Evolutionary conservation across 2,888 invertebrate genomes (phyloP).

Genomic region (Anaspis maculata): DNA sequence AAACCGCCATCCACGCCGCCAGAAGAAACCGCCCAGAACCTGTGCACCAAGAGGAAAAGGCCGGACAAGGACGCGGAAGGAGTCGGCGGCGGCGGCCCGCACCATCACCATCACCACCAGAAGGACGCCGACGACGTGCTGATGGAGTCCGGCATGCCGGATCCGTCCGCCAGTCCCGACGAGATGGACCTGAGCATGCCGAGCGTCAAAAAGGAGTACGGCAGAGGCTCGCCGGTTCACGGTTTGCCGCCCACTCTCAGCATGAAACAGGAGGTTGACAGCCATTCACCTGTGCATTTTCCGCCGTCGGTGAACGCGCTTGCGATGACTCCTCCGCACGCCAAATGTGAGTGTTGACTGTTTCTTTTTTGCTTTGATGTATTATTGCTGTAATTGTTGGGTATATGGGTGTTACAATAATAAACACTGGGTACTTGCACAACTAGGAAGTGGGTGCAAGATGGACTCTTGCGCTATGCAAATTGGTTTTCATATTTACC

Average conservation of each 20-base stretch:
- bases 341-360: constrained; percentile 55
- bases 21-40: constrained; percentile 45
- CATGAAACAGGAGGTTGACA: constrained; percentile 38
- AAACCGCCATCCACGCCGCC: constrained; percentile 25
- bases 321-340: constrained; percentile 75
- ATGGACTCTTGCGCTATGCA: too few species aligned
- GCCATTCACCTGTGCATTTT: constrained; percentile 54
- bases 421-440: too few species aligned
- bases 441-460: too few species aligned
- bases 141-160: constrained; percentile 17
- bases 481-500: too few species aligned
- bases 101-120: too few species aligned
- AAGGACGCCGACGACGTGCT: constrained; percentile 1
- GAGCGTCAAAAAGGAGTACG: constrained; percentile 30
- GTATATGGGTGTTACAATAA: not conserved
- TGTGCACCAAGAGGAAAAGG: constrained; percentile 53
- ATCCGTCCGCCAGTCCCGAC: constrained; percentile 29
- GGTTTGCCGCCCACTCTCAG: constrained; percentile 42
- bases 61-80: constrained; percentile 33
- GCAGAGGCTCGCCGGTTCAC: constrained; percentile 45
- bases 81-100: not conserved
- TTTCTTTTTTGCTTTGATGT: too few species aligned
- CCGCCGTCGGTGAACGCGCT: constrained; percentile 66
- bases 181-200: constrained; percentile 37
- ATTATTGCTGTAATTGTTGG: not conserved